Evolutionary conservation across 2,888 invertebrate genomes (phyloP).

Genomic region (Rhagium mordax): DNA sequence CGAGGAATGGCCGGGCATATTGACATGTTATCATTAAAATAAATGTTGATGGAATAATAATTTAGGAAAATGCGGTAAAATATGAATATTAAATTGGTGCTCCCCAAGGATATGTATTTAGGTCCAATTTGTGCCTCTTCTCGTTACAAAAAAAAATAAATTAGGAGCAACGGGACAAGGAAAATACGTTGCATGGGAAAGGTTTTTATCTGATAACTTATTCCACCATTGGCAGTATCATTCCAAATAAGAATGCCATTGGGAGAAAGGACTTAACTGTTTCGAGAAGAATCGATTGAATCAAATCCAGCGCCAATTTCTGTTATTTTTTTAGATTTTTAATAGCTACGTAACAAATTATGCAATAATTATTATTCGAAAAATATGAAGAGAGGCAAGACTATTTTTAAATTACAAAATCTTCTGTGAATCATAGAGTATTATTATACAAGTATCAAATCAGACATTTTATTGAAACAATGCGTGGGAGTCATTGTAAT

Average conservation of each 20-base stretch:
- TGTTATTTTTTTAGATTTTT: too few relatives aligned
- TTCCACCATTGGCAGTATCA: background rate
- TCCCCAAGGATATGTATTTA: conserved; percentile 7
- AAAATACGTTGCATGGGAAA: background rate
- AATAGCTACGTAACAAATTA: too few relatives aligned
- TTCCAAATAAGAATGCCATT: background rate
- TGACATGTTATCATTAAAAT: conserved; percentile 30
- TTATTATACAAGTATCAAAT: too few relatives aligned
- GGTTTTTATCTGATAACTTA: background rate
- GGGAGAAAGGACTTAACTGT: too few relatives aligned
- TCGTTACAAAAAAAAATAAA: background rate
- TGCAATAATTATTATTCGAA: too few relatives aligned
- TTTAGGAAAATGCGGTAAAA: conserved; percentile 10
- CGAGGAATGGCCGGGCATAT: conserved; percentile 7
- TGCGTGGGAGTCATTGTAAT: background rate
- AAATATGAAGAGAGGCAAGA: too few relatives aligned
- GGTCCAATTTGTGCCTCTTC: background rate
- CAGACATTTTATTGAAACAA: too few relatives aligned
- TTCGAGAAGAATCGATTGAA: too few relatives aligned
- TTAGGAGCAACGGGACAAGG: background rate
- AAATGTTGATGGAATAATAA: conserved; percentile 12
- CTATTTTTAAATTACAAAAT: too few relatives aligned
- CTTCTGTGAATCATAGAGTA: too few relatives aligned
- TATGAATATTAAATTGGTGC: conserved; percentile 4
- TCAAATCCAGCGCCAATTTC: too few relatives aligned